Base-by-base conservation (phyloP, 2,113 vertebrate species). In the Nycticebus coucang region DNA sequence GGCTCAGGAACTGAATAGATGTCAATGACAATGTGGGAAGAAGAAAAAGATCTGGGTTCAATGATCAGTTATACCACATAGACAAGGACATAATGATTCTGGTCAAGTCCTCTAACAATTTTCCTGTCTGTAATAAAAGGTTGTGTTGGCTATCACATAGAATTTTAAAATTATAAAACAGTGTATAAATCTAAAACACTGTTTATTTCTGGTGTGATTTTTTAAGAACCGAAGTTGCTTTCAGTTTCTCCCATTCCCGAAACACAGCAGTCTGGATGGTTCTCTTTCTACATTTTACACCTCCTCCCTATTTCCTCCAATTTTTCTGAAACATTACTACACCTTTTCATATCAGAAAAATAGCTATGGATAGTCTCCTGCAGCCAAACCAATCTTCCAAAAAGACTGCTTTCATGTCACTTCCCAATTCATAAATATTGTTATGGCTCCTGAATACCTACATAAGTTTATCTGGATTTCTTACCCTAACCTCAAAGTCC, bases 301-400 rank as follows among this genome's bases (percentile, higher is more conserved):
- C 6, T 82, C 62, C 24, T 22, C 12, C 26, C 21, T 41, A 71
- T 87, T 69, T 41, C 28, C 26, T 30, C 19, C 15, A 9, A 2
- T 62, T 92, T 83, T 55, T 91, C 86, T 81, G 87, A n/a, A 69
- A 78, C 55, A 85, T 45, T 55, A 24, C 24, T 41, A 26, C 50
- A 90, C 7, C 7, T 30, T 81, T 62, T 69, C 15, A 13, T 33
- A 72, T 91, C 24, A 92, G 62, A 84, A 91, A 97, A 96, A 77
- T 9, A 35, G 28, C 28, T 68, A 55, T 4, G 2, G 9, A 62
- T 37, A 74, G 66, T 77, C n/a, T 82, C 66, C 59, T 53, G 5
- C 28, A 91, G 72, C 22, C 37, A 96, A 97, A 82, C 19, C 24
- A 83, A 33, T 33, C 50, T 80, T 75, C 35, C 62, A 78, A 84